Base-by-base conservation (phyloP, 2,797 vertebrate species). In the Microctenopoma steveboyesi region DNA sequence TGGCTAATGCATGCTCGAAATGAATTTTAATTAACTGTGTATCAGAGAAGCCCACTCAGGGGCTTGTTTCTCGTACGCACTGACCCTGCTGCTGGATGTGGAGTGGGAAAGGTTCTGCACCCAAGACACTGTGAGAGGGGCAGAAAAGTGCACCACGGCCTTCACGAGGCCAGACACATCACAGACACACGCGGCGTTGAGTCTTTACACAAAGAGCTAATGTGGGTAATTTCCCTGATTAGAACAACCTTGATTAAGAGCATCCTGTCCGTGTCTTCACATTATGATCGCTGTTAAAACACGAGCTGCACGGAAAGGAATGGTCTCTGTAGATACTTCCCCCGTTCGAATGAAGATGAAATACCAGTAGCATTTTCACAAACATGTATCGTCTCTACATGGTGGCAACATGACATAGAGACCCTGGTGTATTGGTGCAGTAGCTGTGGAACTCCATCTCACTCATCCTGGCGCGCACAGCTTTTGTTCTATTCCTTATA, bases 1-100 rank as follows among this genome's bases (percentile, higher is more conserved):
- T 88, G 90, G 89, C 92, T 93, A 93, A 94, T 91, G 90, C 90
- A 90, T 86, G 90, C 91, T 93, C 91, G 86, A 93, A 93, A 93
- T 91, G 84, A 93, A 94, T 95, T 94, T 92, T 93, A 94, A 95
- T 95, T 93, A 94, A 93, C 90, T 86, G 74, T 73, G 86, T 83
- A 90, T 90, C 89, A 88, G 82, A 88, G 87, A 86, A 78, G 84
- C 86, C 76, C 76, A 86, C 90, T 92, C 84, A 77, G 86, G 88
- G 84, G 86, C 86, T 87, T 81, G 86, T 91, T 89, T 87, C 82
- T 80, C 88, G 85, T 83, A 83, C 81, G 84, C 64, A 79, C 76
- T 92, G 90, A 91, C 90, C 91, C 84, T 62, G 52, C 64, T 67
- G 78, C 77, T 84, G 83, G 79, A 65, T 66, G 74, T 82, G 69